These are phyloP conservation scores for Phaethornis superciliosus DNA, from an alignment of 2,113 vertebrate genomes.

Conservation along the genomic window DNA sequence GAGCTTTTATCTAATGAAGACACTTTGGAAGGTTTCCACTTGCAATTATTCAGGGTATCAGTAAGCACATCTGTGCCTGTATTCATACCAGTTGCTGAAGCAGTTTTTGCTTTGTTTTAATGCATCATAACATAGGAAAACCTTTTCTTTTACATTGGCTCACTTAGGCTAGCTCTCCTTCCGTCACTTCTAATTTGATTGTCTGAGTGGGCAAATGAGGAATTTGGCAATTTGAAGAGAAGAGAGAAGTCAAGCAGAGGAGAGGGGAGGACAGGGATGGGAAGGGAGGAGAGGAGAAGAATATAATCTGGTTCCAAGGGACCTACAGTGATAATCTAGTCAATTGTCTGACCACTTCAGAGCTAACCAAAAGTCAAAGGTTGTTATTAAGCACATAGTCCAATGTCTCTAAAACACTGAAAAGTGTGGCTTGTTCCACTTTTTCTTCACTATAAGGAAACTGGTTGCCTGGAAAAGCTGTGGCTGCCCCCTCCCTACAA, in stretches of 20 bases:
- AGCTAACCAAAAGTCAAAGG: neutral
- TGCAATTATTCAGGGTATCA: neutral
- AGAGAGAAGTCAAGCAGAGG: no score
- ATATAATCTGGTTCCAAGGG: neutral
- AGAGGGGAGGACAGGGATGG: no score
- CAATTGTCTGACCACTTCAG: neutral
- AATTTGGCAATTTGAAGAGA: neutral
- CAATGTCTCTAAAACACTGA: neutral
- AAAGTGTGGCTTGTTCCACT: neutral
- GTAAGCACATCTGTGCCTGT: neutral
- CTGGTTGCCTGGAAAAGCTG: no score
- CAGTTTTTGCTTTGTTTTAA: neutral
- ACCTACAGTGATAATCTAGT: neutral
- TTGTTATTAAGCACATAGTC: neutral
- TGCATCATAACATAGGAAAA: neutral
- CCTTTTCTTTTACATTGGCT: neutral
- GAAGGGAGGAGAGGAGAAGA: no score
- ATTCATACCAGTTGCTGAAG: neutral
- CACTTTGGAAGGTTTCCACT: neutral
- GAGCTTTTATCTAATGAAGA: neutral
- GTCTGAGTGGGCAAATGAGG: neutral
- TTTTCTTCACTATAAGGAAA: neutral
- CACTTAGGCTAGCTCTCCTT: neutral
- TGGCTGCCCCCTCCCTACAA: no score
- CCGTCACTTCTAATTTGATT: neutral